Conservation (phyloP, 2,113 vertebrate species). For the Callipepla squamata region DNA sequence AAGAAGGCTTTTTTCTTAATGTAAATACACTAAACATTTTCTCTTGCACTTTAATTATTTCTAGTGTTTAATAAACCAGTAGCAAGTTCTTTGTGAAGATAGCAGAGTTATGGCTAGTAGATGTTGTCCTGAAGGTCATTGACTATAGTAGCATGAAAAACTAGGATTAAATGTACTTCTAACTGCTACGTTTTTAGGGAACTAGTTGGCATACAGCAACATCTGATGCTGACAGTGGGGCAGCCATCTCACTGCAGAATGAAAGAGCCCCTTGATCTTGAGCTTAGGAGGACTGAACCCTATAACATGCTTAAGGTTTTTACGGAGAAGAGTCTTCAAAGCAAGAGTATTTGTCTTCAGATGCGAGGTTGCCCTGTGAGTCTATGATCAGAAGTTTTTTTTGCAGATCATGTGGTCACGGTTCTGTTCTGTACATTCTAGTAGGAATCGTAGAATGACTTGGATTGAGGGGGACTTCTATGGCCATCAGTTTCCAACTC, state of each 20-base stretch:
- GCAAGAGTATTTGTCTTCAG: neutral
- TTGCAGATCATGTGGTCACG: slow-evolving; percentile 1
- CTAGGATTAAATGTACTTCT: neutral
- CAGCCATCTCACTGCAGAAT: neutral
- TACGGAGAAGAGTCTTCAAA: neutral
- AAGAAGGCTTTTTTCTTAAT: neutral
- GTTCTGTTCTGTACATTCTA: neutral
- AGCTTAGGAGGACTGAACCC: neutral
- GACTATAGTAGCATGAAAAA: neutral
- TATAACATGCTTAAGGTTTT: neutral
- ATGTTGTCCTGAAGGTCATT: neutral
- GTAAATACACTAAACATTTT: neutral
- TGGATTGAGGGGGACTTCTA: no score
- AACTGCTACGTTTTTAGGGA: neutral
- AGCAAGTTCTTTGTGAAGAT: neutral
- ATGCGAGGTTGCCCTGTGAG: neutral
- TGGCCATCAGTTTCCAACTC: no score
- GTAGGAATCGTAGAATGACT: neutral
- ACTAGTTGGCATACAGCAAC: neutral
- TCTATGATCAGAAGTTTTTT: neutral
- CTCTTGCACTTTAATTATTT: neutral
- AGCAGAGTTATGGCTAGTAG: neutral
- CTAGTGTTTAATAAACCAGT: neutral
- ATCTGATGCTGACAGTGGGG: neutral
- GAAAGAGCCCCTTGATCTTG: neutral